These are phyloP conservation scores for Eustalomyia histrio DNA, from an alignment of 2,888 invertebrate species.

Conservation along the genomic window DNA sequence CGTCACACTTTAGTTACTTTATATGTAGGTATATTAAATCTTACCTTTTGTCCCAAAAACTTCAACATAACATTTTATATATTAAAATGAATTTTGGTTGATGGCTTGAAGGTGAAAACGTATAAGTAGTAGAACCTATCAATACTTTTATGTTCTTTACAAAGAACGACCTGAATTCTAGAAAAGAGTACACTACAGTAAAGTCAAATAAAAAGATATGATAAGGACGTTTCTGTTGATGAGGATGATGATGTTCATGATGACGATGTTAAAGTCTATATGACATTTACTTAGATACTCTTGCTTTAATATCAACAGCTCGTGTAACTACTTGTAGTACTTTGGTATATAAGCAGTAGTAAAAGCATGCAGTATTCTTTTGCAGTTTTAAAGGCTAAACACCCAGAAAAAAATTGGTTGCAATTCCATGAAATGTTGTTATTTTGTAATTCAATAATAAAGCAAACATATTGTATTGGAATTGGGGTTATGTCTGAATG, in stretches of 20 bases:
- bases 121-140: conserved; percentile 6
- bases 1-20: conserved; percentile 26
- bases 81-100: neutral
- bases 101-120: neutral
- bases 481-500: no score
- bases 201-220: conserved; percentile 33
- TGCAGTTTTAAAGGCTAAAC: neutral
- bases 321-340: neutral
- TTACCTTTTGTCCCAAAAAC: neutral
- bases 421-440: no score
- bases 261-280: conserved; percentile 13
- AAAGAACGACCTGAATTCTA: conserved; percentile 52
- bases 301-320: neutral
- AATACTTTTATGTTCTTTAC: conserved; percentile 42
- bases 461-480: no score
- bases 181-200: conserved; percentile 27
- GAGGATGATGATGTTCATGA: conserved; percentile 21
- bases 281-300: conserved; percentile 3
- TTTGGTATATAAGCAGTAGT: neutral
- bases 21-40: neutral
- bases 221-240: conserved; percentile 15
- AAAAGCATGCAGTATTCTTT: neutral
- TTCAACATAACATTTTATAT: neutral
- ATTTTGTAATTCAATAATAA: no score
- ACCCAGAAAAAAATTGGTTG: no score